These are phyloP conservation scores for Drosophila gaucha DNA, from an alignment of 2,888 invertebrate genomes.

Conservation along the genomic window DNA sequence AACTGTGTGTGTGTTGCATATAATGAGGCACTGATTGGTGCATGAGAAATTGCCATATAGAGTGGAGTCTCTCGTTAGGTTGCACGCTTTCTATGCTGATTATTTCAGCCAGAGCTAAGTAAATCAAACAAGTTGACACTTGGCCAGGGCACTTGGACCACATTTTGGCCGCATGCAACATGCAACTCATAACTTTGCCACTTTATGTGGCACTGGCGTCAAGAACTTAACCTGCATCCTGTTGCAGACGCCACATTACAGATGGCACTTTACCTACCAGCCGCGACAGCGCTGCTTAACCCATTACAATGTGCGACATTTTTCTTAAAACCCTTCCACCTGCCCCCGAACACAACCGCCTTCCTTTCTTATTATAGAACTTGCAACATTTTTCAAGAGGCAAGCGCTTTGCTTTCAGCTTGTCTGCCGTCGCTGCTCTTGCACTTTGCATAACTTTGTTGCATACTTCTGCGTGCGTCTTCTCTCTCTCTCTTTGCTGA, in stretches of 20 bases:
- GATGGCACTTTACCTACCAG: conserved; percentile 29
- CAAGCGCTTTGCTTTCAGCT: conserved; percentile 57
- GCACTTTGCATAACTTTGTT: conserved; percentile 80
- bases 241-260: conserved; percentile 61
- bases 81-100: conserved; percentile 50
- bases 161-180: conserved; percentile 39
- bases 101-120: conserved; percentile 58
- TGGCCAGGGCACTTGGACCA: conserved; percentile 56
- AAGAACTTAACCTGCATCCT: conserved; percentile 79
- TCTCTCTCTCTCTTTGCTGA: conserved; percentile 13
- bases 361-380: conserved; percentile 20
- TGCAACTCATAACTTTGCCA: conserved; percentile 67
- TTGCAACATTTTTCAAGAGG: conserved; percentile 70
- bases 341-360: not conserved
- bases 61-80: conserved; percentile 29
- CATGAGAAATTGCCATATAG: conserved; percentile 71
- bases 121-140: conserved; percentile 80
- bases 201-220: conserved; percentile 70
- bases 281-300: conserved; percentile 34
- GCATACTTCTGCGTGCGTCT: conserved; percentile 65
- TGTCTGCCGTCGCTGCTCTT: conserved; percentile 53
- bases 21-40: conserved; percentile 79
- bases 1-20: conserved; percentile 54
- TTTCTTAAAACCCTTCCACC: conserved; percentile 20
- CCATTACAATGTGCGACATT: conserved; percentile 78